Evolutionary conservation across 2,888 invertebrate genomes (phyloP).

Genomic region (Busseola fusca): DNA sequence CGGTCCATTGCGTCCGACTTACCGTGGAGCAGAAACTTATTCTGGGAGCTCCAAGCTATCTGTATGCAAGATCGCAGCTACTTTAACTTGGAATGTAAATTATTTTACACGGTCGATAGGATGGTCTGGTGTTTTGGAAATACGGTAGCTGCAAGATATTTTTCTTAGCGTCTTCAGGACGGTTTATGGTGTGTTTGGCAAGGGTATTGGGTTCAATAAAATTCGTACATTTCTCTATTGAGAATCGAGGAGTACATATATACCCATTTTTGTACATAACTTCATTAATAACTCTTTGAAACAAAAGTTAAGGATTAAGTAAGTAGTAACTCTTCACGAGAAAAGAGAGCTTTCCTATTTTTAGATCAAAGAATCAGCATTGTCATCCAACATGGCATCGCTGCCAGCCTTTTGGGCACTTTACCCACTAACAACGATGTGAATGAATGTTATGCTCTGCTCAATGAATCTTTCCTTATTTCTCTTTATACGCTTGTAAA

Average conservation of each 20-base stretch:
- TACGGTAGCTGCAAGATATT: neutral
- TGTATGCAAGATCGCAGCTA: constrained; percentile 40
- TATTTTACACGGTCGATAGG: constrained; percentile 10
- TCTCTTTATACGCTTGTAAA: neutral
- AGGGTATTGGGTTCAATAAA: neutral
- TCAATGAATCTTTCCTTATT: neutral
- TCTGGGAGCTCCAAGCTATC: constrained; percentile 51
- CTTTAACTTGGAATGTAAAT: constrained; percentile 22
- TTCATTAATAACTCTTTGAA: neutral
- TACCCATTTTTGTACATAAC: neutral
- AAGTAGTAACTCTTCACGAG: neutral
- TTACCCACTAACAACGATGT: neutral
- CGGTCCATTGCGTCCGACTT: constrained; percentile 65
- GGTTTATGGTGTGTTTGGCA: neutral
- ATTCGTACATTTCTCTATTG: neutral
- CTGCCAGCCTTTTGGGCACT: neutral
- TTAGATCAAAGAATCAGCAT: neutral
- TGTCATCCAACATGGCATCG: neutral
- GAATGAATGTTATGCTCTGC: neutral
- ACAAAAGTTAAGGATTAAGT: neutral
- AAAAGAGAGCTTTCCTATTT: neutral
- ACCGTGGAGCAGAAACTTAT: constrained; percentile 55
- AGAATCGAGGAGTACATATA: neutral
- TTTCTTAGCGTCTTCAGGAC: neutral
- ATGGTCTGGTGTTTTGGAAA: constrained; percentile 13